Percentiles rank a stretch among this genome's conserved stretches.
phyloP scores from a whole-genome alignment of 2,888 invertebrate genomes.

The Smittia sp. region DNA sequence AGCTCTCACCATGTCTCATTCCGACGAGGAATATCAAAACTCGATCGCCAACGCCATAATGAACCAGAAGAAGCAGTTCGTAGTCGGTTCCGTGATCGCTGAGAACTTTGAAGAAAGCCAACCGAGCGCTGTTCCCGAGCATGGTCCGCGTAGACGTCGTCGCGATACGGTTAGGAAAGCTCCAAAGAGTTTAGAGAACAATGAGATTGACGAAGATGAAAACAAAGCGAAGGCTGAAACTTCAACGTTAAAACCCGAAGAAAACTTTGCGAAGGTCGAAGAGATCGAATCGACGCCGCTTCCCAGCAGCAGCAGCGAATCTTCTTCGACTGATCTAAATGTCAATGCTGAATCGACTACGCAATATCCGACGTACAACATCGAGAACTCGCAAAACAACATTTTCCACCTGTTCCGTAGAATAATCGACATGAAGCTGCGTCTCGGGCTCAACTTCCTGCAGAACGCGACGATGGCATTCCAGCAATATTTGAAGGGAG shows the following conservation, averaged over 20 bases:
- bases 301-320: not conserved
- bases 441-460: constrained; percentile 65
- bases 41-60: constrained; percentile 42
- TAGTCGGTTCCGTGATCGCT: constrained; percentile 60
- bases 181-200: constrained; percentile 52
- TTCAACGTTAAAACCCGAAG: constrained; percentile 16
- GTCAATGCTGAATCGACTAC: constrained; percentile 41
- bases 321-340: not conserved
- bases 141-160: constrained; percentile 59
- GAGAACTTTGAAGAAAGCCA: constrained; percentile 47
- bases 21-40: constrained; percentile 47
- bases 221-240: constrained; percentile 49
- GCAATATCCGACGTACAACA: constrained; percentile 38
- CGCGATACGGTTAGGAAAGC: constrained; percentile 48
- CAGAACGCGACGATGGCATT: constrained; percentile 67
- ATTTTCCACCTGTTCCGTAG: constrained; percentile 60
- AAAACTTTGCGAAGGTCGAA: constrained; percentile 9
- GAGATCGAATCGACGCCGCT: not conserved
- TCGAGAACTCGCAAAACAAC: constrained; percentile 26
- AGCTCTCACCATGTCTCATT: constrained; percentile 51
- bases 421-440: constrained; percentile 66
- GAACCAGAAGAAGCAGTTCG: constrained; percentile 56
- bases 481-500: constrained; percentile 62
- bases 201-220: constrained; percentile 55
- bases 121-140: constrained; percentile 63